Percentiles rank a stretch among this genome's conserved stretches.
Evolutionary conservation across 2,888 invertebrate genomes (phyloP).

Genomic region (Diplolepis rosae): DNA sequence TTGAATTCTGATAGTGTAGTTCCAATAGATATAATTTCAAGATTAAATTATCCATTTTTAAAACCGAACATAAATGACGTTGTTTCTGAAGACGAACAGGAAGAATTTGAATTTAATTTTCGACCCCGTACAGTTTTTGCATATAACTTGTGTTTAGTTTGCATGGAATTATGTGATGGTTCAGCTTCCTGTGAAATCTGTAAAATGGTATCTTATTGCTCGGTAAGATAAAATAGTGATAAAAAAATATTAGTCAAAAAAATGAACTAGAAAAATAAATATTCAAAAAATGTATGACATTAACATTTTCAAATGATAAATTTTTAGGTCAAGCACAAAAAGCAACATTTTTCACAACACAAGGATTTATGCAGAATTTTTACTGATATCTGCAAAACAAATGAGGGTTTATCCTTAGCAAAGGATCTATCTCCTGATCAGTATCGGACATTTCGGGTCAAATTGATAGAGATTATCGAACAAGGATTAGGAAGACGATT

Average conservation of each 20-base stretch:
- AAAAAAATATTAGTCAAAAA: too few species aligned
- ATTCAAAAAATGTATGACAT: too few species aligned
- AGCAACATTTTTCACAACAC: slow-evolving; percentile 77
- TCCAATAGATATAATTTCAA: slow-evolving; percentile 29
- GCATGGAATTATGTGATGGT: slow-evolving; percentile 52
- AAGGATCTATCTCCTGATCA: slow-evolving; percentile 76
- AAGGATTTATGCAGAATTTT: slow-evolving; percentile 79
- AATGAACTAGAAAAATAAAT: not conserved
- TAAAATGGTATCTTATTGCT: slow-evolving; percentile 80
- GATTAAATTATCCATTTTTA: slow-evolving; percentile 40
- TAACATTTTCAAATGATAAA: too few species aligned
- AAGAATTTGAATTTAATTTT: slow-evolving; percentile 79
- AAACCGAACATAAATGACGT: slow-evolving; percentile 7
- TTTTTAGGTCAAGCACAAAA: slow-evolving; percentile 75
- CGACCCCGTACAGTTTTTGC: slow-evolving; percentile 80
- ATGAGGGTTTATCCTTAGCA: slow-evolving; percentile 76
- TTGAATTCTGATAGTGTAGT: not conserved
- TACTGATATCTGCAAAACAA: slow-evolving; percentile 76
- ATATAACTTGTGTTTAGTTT: slow-evolving; percentile 76
- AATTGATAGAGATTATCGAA: slow-evolving; percentile 78
- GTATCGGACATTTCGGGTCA: slow-evolving; percentile 79
- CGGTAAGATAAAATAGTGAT: slow-evolving; percentile 55
- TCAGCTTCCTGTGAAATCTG: slow-evolving; percentile 75
- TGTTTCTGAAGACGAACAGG: slow-evolving; percentile 74
- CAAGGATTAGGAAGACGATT: slow-evolving; percentile 77